Evolutionary conservation across 2,888 invertebrate genomes (phyloP).

Genomic region (Caenorhabditis japonica): DNA sequence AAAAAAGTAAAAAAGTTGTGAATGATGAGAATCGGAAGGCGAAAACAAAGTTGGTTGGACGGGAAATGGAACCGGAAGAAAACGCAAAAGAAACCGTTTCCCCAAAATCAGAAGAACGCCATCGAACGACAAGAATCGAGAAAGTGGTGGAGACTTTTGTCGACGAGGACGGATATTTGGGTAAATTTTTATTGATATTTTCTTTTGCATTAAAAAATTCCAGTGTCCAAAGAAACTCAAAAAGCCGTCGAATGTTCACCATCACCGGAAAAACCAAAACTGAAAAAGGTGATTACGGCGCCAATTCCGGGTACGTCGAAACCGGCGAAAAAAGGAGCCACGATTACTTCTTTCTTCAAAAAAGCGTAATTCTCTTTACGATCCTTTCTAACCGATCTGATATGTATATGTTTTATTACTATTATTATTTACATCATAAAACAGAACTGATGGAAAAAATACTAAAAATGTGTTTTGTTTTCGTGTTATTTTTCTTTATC

Average conservation of each 20-base stretch:
- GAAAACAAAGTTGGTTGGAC: not conserved
- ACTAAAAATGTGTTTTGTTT: too few species aligned
- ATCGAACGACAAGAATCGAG: conserved; percentile 40
- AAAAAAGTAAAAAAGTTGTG: conserved; percentile 12
- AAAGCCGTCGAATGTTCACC: conserved; percentile 42
- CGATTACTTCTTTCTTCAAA: conserved; percentile 56
- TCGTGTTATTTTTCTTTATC: too few species aligned
- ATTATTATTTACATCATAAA: too few species aligned
- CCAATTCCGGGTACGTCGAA: conserved; percentile 32
- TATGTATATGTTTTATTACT: too few species aligned
- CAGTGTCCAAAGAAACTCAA: conserved; percentile 45
- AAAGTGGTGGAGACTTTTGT: conserved; percentile 52
- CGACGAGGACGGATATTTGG: conserved; percentile 57
- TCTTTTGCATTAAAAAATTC: conserved; percentile 7
- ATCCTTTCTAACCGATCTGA: too few species aligned
- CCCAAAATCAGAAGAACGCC: conserved; percentile 9
- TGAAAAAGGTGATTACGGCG: conserved; percentile 39
- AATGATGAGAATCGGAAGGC: conserved; percentile 43
- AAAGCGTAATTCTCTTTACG: conserved; percentile 19
- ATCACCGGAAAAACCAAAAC: conserved; percentile 25
- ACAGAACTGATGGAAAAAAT: too few species aligned
- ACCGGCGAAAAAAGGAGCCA: conserved; percentile 39
- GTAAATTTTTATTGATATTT: conserved; percentile 14
- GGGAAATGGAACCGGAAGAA: conserved; percentile 1
- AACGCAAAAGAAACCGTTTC: not conserved